Conservation (phyloP, 2,113 vertebrate species). For the Otis tarda region DNA sequence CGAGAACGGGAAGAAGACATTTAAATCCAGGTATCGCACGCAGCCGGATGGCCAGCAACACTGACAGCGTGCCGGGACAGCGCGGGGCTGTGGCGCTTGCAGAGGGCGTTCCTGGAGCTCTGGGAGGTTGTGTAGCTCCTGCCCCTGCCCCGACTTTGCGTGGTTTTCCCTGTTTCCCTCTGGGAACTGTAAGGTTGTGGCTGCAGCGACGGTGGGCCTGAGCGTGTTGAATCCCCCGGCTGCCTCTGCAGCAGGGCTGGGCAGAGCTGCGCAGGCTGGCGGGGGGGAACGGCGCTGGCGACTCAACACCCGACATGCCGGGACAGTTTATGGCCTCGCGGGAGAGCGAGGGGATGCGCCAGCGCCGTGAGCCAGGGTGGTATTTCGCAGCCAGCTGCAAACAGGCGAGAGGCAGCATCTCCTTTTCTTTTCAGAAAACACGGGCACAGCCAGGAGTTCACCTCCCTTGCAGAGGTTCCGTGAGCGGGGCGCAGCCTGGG, state of each 20-base stretch:
- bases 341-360: background rate
- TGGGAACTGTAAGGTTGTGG: too few species aligned
- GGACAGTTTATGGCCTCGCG: background rate
- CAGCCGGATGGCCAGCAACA: background rate
- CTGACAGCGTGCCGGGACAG: background rate
- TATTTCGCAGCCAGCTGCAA: background rate
- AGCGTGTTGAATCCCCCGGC: background rate
- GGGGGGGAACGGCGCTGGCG: background rate
- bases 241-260: background rate
- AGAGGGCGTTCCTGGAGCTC: background rate
- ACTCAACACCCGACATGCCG: fast-evolving
- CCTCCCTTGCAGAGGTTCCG: background rate
- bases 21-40: background rate
- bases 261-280: too few species aligned
- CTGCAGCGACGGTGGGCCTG: background rate
- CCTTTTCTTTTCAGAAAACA: background rate
- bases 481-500: background rate
- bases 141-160: background rate
- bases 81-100: fast-evolving
- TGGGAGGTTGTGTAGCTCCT: background rate
- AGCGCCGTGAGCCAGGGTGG: background rate
- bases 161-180: background rate
- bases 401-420: background rate
- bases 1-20: background rate
- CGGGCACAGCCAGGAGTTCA: background rate